phyloP scores from a whole-genome alignment of 2,888 invertebrate genomes.

The Thelaira solivaga region DNA sequence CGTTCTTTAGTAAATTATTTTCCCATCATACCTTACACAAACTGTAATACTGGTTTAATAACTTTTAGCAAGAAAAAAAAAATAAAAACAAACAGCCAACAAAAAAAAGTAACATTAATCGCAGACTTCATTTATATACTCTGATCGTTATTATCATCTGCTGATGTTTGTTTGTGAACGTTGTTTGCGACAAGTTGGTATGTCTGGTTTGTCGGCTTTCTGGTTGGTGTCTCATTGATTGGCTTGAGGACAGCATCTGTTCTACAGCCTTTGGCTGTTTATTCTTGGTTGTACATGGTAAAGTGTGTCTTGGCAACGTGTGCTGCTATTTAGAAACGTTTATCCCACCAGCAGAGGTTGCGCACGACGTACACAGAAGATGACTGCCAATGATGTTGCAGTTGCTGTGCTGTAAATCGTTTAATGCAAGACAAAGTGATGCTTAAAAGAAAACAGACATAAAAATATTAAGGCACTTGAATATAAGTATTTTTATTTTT shows the following conservation, averaged over 20 bases:
- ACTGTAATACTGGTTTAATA: slow-evolving; percentile 50
- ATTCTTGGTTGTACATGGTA: neutral
- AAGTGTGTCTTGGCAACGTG: slow-evolving; percentile 49
- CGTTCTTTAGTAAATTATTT: neutral
- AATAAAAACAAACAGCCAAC: neutral
- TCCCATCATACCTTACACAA: neutral
- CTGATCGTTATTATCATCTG: slow-evolving; percentile 44
- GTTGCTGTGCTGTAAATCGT: slow-evolving; percentile 45
- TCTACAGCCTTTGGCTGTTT: slow-evolving; percentile 60
- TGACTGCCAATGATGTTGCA: neutral
- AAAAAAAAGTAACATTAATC: slow-evolving; percentile 21
- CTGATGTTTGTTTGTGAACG: neutral
- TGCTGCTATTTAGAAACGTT: slow-evolving; percentile 57
- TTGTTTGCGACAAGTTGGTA: slow-evolving; percentile 39
- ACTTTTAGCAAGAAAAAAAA: slow-evolving; percentile 4
- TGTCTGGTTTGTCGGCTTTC: slow-evolving; percentile 24
- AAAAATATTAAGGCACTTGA: neutral
- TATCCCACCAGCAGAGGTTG: slow-evolving; percentile 49
- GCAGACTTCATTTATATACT: slow-evolving; percentile 23
- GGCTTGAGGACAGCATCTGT: slow-evolving; percentile 62
- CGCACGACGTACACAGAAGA: neutral
- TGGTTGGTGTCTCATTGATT: slow-evolving; percentile 37
- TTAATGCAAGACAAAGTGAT: slow-evolving; percentile 17
- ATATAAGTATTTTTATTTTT: neutral
- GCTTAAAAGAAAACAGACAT: slow-evolving; percentile 5